Evolutionary conservation across 2,888 invertebrate genomes (phyloP), one percentile per base, ranked within the genome.

Genomic region (Lasius platythorax): DNA sequence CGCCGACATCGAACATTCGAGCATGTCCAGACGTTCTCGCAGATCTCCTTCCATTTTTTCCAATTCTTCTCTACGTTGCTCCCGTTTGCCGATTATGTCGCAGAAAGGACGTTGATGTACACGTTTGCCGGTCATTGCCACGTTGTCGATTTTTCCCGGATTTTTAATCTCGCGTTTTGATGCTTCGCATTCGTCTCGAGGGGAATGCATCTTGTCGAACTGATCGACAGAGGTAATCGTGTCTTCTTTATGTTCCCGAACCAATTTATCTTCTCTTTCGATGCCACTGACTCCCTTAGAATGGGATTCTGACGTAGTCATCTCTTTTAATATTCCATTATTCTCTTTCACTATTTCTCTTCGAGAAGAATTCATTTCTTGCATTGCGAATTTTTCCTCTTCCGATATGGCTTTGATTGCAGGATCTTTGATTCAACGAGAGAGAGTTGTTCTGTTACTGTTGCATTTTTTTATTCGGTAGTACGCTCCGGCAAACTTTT

Each of bases 1-100:
- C 0, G 96, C 96, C 0, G 97, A 97, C 87, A 97, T 96, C 9
- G 96, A 96, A 87, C 95, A 96, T 92, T 97, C 96, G 81, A 97
- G 94, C 89, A 96, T 95, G 78, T 96, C 95, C 74, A 97, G 91
- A 84, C 96, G 95, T 70, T 95, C 95, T 75, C 95, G 94, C 68
- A 97, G 93, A 89, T 97, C 96, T 83, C 95, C 95, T 82, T 95
- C 95, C 46, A 94, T 93, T 84, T 95, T 96, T 95, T 96, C 94
- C 93, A 96, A 91, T 82, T 95, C 95, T 61, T 94, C 94, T 88
- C 95, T 95, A 89, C 95, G 94, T 75, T 96, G 96, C 95, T 97
- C 96, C 91, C 96, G 96, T 67, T 95, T 95, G 85, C 95, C 96
- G 46, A 97, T 94, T 68, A 96, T 91, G 58, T 95, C 95, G 3